phyloP scores from a whole-genome alignment of 2,888 invertebrate genomes.

The Drosophila paranaensis region DNA sequence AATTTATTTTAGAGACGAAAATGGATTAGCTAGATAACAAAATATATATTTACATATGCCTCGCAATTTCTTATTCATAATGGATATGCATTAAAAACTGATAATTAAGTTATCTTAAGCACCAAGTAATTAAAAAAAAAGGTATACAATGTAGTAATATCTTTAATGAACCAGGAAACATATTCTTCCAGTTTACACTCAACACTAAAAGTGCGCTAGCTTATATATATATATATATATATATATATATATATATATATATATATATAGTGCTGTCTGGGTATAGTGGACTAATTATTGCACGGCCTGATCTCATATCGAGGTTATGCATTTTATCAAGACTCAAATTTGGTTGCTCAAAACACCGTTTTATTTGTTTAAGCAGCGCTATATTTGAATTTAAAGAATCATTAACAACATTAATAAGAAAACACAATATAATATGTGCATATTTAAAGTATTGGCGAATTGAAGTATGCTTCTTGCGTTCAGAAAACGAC shows the following conservation, averaged over 20 bases:
- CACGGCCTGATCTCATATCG: too few species aligned
- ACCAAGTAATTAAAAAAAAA: background rate
- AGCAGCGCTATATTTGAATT: too few species aligned
- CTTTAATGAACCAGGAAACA: constrained; percentile 2
- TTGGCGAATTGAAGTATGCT: too few species aligned
- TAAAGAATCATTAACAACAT: too few species aligned
- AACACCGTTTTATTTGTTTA: too few species aligned
- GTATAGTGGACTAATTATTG: too few species aligned
- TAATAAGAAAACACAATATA: too few species aligned
- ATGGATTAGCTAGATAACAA: constrained; percentile 19
- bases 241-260: background rate
- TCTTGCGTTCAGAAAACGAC: too few species aligned
- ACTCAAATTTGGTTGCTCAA: too few species aligned
- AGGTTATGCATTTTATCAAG: too few species aligned
- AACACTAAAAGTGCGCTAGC: constrained; percentile 40
- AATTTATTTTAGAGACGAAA: constrained; percentile 44
- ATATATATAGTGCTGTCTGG: too few species aligned
- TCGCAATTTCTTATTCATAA: constrained; percentile 54
- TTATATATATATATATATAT: background rate
- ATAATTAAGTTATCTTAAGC: constrained; percentile 8
- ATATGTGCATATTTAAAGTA: too few species aligned
- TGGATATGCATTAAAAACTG: constrained; percentile 5
- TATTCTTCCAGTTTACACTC: constrained; percentile 21
- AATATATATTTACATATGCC: constrained; percentile 44
- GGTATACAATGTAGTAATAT: background rate